Percentiles rank a stretch among this genome's conserved stretches.
These are phyloP conservation scores for Steromphala cineraria DNA, from an alignment of 2,888 invertebrate species.

Conservation along the genomic window DNA sequence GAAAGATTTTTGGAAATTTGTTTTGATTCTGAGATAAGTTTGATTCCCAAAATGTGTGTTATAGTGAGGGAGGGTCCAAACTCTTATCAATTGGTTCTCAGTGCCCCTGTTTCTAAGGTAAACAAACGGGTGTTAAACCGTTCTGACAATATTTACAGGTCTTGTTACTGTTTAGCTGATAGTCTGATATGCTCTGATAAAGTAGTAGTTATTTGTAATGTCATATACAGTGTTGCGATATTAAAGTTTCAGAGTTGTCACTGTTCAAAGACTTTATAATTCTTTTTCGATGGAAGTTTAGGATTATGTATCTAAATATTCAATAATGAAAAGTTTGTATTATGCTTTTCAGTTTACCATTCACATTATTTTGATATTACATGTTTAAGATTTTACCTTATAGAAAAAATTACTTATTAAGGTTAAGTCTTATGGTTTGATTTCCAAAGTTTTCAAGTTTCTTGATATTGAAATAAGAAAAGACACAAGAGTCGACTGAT, in stretches of 20 bases:
- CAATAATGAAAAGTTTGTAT: too few relatives aligned
- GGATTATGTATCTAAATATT: too few relatives aligned
- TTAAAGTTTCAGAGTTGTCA: neutral
- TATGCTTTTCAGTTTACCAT: too few relatives aligned
- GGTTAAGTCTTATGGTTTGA: too few relatives aligned
- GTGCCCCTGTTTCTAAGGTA: slow-evolving; percentile 4
- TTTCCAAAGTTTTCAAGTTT: too few relatives aligned
- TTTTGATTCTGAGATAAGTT: neutral
- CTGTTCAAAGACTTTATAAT: neutral
- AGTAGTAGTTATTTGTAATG: neutral
- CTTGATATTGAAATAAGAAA: too few relatives aligned
- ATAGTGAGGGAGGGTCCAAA: neutral
- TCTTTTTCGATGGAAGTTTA: too few relatives aligned
- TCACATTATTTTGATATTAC: too few relatives aligned
- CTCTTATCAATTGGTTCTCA: neutral
- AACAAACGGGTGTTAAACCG: neutral
- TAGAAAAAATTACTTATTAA: too few relatives aligned
- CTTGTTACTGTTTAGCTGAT: neutral
- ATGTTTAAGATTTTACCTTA: too few relatives aligned
- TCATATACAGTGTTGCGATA: neutral
- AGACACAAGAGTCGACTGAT: too few relatives aligned
- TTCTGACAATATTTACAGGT: neutral
- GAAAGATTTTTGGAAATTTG: neutral
- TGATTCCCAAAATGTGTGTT: neutral
- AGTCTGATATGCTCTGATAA: too few relatives aligned